Base-by-base conservation (phyloP, 2,888 invertebrate genomes). In the Anthophora plumipes region DNA sequence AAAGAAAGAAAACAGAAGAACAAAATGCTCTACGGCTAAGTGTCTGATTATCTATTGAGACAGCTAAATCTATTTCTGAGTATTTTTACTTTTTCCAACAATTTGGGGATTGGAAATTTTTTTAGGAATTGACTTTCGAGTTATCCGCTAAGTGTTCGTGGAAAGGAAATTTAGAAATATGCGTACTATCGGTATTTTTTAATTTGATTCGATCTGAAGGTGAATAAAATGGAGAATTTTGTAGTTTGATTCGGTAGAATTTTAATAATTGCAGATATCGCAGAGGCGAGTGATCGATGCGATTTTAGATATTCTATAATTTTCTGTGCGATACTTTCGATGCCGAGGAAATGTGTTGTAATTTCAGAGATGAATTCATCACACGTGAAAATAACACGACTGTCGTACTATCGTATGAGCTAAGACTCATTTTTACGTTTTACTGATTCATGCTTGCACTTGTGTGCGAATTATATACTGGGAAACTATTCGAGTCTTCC, bases 401-500 rank as follows among this genome's bases (percentile, higher is more conserved):
- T 46, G 2, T 17, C 46, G 46, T 46, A 17, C 46, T 14, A 46
- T 46, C 46, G 14, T 46, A 17, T 46, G 46, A 46, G 14, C 17
- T 46, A 46, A 46, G 12, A 17, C 1, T 17, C 46, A 46, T 64
- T 64, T 20, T 31, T 5, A 20, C 17, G 37, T 20, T 17, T 14
- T 48, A 31, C 37, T 64, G 64, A 64, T 0, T 50, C 48, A 50
- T 8, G 25, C 14, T 20, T 37, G 37, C 25, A 17, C 2, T 0
- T 20, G n/a, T 20, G 37, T 64, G 37, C 17, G 48, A 50, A 17
- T 20, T 52, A 31, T 31, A 31, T 31, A 66, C 22, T 37, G 20
- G 31, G 64, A 50, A 64, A 50, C 50, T 48, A 43, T 43, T 61
- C 22, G 64, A 64, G 64, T 20, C 37, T 50, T 64, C 31, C 64